Conservation (phyloP, 2,888 invertebrate species). For the Clusia tigrina region DNA sequence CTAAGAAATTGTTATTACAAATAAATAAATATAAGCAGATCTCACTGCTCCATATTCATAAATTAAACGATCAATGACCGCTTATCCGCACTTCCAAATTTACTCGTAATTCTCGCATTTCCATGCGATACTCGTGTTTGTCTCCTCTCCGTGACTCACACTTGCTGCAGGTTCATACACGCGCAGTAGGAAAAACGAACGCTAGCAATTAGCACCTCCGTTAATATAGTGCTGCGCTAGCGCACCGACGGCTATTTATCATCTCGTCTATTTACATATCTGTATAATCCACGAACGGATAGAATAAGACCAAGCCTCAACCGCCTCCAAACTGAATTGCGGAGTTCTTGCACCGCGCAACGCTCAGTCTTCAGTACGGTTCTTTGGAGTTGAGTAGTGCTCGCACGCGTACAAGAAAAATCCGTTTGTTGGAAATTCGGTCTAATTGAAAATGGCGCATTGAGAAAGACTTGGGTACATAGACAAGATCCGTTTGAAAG, state of each 20-base stretch:
- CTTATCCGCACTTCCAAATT: not conserved
- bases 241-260: not conserved
- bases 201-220: constrained; percentile 33
- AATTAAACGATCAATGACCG: constrained; percentile 25
- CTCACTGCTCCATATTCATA: constrained; percentile 27
- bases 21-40: not conserved
- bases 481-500: not conserved
- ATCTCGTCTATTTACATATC: not conserved
- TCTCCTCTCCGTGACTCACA: too few species aligned
- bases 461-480: not conserved
- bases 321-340: not conserved
- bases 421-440: not conserved
- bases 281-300: not conserved
- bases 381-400: constrained; percentile 2
- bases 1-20: too few species aligned
- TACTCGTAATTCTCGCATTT: not conserved
- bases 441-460: not conserved
- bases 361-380: not conserved
- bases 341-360: not conserved
- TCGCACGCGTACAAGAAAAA: not conserved
- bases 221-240: not conserved
- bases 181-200: constrained; percentile 19
- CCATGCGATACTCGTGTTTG: not conserved
- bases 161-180: too few species aligned
- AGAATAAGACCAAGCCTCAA: constrained; percentile 2